Percentiles rank a stretch among this genome's conserved stretches.
phyloP scores from a whole-genome alignment of 2,797 vertebrate species.

The Gouania willdenowi region DNA sequence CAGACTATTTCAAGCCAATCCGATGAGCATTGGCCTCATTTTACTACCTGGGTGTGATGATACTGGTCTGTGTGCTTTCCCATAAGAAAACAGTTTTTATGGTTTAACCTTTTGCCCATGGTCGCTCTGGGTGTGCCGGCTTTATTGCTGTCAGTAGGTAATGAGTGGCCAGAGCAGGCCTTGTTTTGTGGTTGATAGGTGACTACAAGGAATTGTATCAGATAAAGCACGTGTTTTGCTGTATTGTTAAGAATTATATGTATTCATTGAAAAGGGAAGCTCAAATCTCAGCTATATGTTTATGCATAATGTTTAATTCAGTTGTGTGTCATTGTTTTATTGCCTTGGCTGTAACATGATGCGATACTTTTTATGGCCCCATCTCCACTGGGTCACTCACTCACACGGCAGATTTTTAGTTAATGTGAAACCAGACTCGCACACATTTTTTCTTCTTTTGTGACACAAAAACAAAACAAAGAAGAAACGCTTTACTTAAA shows the following conservation, averaged over 20 bases:
- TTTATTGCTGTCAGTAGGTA: constrained; percentile 64
- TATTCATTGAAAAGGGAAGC: too few species aligned
- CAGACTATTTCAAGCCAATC: constrained; percentile 55
- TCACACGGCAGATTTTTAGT: constrained; percentile 13
- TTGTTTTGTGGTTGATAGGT: constrained; percentile 55
- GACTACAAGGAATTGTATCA: constrained; percentile 27
- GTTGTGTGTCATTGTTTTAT: constrained; percentile 11
- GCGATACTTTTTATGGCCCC: constrained; percentile 1
- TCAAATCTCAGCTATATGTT: too few species aligned
- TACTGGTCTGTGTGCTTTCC: constrained; percentile 24
- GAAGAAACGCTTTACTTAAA: too few species aligned
- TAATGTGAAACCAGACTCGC: constrained; percentile 52
- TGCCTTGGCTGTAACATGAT: neutral
- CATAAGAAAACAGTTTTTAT: constrained; percentile 43
- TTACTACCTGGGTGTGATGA: constrained; percentile 42
- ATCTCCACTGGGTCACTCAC: constrained; percentile 3
- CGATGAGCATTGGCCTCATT: constrained; percentile 33
- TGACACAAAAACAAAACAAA: too few species aligned
- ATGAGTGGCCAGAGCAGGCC: constrained; percentile 57
- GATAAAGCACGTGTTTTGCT: constrained; percentile 11
- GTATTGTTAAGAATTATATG: too few species aligned
- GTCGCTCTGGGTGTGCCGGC: constrained; percentile 39
- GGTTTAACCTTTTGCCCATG: constrained; percentile 60
- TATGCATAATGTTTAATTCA: too few species aligned
- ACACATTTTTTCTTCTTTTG: too few species aligned